Evolutionary conservation across 1,140 invertebrate species (phyloP).

Genomic region (Ladona fulva): DNA sequence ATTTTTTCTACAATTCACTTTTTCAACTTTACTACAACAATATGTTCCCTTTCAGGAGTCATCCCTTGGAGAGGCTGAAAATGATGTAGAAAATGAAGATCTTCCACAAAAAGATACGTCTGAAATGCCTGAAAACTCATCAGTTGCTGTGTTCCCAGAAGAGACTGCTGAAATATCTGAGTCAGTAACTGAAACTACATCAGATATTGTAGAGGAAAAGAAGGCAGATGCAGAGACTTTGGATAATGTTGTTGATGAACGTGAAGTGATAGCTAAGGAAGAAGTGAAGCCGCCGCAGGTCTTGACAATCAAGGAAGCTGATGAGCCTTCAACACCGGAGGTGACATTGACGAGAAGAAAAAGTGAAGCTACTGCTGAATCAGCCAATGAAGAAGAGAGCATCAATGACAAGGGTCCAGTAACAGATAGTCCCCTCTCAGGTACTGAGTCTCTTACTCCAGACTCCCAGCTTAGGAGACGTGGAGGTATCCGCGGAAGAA

Average conservation of each 20-base stretch:
- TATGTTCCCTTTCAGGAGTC: no score
- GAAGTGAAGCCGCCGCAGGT: slow-evolving; percentile 19
- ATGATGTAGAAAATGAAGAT: no score
- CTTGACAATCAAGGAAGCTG: slow-evolving; percentile 7
- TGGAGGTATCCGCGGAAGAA: not conserved
- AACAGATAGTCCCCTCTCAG: not conserved
- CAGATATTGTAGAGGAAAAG: slow-evolving; percentile 23
- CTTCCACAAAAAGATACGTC: no score
- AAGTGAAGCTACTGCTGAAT: slow-evolving; percentile 30
- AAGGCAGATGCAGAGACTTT: slow-evolving; percentile 23
- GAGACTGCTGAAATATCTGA: no score
- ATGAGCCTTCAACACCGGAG: not conserved
- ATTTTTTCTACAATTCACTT: no score
- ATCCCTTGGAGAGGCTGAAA: no score
- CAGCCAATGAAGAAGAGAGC: slow-evolving; percentile 35
- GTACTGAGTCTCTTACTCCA: not conserved
- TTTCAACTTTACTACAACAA: no score
- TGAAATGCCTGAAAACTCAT: no score
- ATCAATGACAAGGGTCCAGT: slow-evolving; percentile 33
- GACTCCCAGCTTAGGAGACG: not conserved
- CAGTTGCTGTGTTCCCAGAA: no score
- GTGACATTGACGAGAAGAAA: slow-evolving; percentile 27
- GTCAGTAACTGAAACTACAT: slow-evolving; percentile 25
- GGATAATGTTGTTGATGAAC: slow-evolving; percentile 19
- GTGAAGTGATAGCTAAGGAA: slow-evolving; percentile 9